Percentiles rank a stretch among this genome's conserved stretches.
Evolutionary conservation across 2,888 invertebrate genomes (phyloP).

Genomic region (Pomacea canaliculata): DNA sequence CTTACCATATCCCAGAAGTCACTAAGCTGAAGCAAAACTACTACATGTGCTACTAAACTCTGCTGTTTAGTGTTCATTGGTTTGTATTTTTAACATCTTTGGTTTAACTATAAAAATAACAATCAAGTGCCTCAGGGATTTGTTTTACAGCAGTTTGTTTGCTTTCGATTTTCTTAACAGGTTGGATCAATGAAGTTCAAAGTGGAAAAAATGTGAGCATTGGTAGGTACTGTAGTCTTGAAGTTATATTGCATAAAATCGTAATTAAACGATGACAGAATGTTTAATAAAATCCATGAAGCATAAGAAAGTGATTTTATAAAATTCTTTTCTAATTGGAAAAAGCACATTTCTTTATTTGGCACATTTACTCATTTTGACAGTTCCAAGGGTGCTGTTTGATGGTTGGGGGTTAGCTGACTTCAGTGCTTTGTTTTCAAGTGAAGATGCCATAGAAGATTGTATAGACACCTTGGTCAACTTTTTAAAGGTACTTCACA

Average conservation of each 20-base stretch:
- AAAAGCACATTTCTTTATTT: too few species aligned
- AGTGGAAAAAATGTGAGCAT: slow-evolving; percentile 63
- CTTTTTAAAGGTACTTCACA: slow-evolving; percentile 70
- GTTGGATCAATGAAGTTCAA: slow-evolving; percentile 82
- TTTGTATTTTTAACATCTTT: too few species aligned
- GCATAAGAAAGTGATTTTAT: too few species aligned
- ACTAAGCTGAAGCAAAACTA: too few species aligned
- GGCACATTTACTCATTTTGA: slow-evolving; percentile 39
- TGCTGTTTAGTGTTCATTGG: too few species aligned
- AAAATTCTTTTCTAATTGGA: too few species aligned
- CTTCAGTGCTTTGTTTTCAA: slow-evolving; percentile 79
- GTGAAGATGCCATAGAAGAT: slow-evolving; percentile 78
- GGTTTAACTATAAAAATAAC: too few species aligned
- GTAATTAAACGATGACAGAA: too few species aligned
- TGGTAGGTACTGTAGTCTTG: slow-evolving; percentile 49
- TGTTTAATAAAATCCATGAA: too few species aligned
- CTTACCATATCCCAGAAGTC: too few species aligned
- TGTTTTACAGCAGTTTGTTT: background rate
- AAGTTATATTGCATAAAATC: background rate
- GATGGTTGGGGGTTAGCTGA: slow-evolving; percentile 87
- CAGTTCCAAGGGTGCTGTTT: slow-evolving; percentile 91
- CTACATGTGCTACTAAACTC: too few species aligned
- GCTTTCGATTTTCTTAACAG: slow-evolving; percentile 36
- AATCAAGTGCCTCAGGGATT: too few species aligned
- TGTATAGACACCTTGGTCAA: slow-evolving; percentile 80